Evolutionary conservation across 2,797 vertebrate species (phyloP).

Genomic region (Pelobates cultripes): DNA sequence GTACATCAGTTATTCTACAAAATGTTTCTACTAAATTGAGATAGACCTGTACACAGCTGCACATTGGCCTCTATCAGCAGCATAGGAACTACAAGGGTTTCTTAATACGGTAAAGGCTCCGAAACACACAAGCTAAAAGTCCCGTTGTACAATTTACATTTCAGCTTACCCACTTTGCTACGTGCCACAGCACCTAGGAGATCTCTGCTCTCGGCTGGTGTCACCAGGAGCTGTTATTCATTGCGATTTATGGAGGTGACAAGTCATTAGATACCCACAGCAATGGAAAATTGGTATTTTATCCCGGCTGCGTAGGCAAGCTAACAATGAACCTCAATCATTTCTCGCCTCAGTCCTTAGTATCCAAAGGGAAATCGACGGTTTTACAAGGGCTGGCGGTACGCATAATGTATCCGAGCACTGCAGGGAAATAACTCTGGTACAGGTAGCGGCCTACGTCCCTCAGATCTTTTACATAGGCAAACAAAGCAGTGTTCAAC

Average conservation of each 20-base stretch:
- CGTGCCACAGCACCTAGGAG: neutral
- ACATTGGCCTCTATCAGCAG: no score
- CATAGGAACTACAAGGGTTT: no score
- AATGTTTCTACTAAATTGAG: no score
- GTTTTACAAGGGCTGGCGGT: neutral
- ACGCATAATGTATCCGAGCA: neutral
- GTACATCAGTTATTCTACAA: no score
- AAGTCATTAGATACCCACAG: slow-evolving; percentile 43
- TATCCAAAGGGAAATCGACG: neutral
- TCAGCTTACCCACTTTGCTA: neutral
- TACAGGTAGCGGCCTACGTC: no score
- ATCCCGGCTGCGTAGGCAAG: slow-evolving; percentile 5
- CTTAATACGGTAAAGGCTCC: no score
- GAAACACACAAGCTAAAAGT: neutral
- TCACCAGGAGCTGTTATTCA: slow-evolving; percentile 30
- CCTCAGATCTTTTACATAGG: no score
- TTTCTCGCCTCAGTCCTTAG: slow-evolving; percentile 9
- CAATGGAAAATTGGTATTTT: slow-evolving; percentile 39
- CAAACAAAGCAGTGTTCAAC: no score
- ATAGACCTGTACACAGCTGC: no score
- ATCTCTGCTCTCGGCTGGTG: slow-evolving; percentile 13
- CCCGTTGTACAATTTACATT: neutral
- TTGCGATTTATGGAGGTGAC: slow-evolving; percentile 31
- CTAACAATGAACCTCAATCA: slow-evolving; percentile 34
- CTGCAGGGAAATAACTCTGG: no score